Evolutionary conservation across 2,888 invertebrate species (phyloP).

Genomic region (Oscheius sp.): DNA sequence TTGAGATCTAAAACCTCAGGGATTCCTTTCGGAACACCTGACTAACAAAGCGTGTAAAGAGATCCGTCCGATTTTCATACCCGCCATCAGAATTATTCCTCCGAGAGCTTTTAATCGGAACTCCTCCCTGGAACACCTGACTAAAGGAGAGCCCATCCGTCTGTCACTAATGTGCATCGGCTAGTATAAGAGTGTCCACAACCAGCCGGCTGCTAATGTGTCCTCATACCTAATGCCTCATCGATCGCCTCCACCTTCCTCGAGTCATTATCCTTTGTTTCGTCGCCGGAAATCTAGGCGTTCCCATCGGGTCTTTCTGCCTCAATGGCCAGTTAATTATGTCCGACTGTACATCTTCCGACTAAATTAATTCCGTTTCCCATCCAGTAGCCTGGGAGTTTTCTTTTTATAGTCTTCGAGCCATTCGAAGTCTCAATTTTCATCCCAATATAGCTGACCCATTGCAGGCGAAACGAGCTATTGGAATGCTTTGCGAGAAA

Average conservation of each 20-base stretch:
- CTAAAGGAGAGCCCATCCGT: background rate
- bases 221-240: conserved; percentile 15
- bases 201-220: conserved; percentile 14
- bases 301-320: conserved; percentile 6
- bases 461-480: too few species aligned
- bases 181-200: background rate
- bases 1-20: too few species aligned
- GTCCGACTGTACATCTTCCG: background rate
- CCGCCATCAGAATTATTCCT: too few species aligned
- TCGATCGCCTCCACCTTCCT: conserved; percentile 10
- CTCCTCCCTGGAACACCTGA: background rate
- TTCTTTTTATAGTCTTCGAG: too few species aligned
- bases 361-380: background rate
- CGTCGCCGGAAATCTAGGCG: background rate
- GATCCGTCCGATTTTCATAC: too few species aligned
- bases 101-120: background rate
- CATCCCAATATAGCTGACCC: too few species aligned
- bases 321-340: conserved; percentile 13
- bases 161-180: conserved; percentile 10
- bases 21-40: too few species aligned
- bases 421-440: too few species aligned
- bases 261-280: conserved; percentile 17
- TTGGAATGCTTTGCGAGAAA: too few species aligned
- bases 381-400: too few species aligned
- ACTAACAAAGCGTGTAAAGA: too few species aligned